These are phyloP conservation scores for Dasyurus viverrinus DNA, from an alignment of 2,113 vertebrate species.

Conservation along the genomic window DNA sequence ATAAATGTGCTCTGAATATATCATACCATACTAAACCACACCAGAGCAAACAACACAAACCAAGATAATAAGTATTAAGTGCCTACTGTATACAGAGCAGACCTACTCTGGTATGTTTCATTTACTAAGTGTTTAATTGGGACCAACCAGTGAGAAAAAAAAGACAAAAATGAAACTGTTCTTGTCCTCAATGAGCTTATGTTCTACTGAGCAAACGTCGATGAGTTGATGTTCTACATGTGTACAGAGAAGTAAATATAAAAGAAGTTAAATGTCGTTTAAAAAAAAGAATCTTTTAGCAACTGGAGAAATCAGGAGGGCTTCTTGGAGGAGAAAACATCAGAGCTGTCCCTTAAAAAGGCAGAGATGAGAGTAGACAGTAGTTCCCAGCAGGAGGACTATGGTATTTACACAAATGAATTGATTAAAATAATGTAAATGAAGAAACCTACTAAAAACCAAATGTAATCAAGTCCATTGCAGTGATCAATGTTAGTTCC, in stretches of 20 bases:
- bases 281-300: neutral
- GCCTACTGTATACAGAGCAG: neutral
- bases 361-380: neutral
- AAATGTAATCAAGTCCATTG: neutral
- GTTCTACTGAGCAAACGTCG: neutral
- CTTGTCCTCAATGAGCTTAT: neutral
- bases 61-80: neutral
- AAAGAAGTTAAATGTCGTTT: neutral
- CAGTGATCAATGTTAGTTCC: neutral
- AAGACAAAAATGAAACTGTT: neutral
- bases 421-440: neutral
- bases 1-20: neutral
- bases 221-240: neutral
- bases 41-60: neutral
- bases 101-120: neutral
- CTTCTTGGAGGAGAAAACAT: neutral
- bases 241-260: neutral
- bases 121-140: neutral
- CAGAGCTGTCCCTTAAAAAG: neutral
- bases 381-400: neutral
- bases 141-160: neutral
- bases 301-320: neutral
- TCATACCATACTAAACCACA: neutral
- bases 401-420: neutral
- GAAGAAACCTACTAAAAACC: neutral